These are phyloP conservation scores for Pterobdella sp. DNA, from an alignment of 2,888 invertebrate genomes.

Conservation along the genomic window DNA sequence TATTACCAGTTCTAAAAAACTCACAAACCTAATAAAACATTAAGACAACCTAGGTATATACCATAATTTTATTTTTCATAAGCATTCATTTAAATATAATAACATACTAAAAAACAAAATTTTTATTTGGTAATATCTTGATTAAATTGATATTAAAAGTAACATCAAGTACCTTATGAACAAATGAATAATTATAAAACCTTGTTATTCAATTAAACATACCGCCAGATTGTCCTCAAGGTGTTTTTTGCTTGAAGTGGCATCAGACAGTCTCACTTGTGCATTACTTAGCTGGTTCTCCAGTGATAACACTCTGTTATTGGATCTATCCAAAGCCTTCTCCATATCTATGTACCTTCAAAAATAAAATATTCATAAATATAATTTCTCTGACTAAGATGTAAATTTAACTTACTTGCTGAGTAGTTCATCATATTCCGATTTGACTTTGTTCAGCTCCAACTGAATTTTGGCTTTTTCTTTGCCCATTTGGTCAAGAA, in stretches of 20 bases:
- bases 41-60: no score
- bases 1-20: no score
- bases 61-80: no score
- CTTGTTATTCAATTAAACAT: no score
- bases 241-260: slow-evolving; percentile 51
- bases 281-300: slow-evolving; percentile 42
- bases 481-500: slow-evolving; percentile 81
- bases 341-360: slow-evolving; percentile 29
- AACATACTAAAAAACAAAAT: no score
- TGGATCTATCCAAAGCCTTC: slow-evolving; percentile 51
- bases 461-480: slow-evolving; percentile 89
- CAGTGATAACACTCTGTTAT: slow-evolving; percentile 59
- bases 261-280: slow-evolving; percentile 43
- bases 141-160: no score
- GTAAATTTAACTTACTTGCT: slow-evolving; percentile 44
- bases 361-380: slow-evolving; percentile 8
- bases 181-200: no score
- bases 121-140: no score
- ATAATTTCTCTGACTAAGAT: not conserved
- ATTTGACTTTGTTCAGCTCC: slow-evolving; percentile 58
- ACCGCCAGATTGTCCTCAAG: slow-evolving; percentile 53
- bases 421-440: slow-evolving; percentile 46
- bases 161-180: no score
- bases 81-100: no score
- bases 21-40: no score